Percentiles rank a stretch among this genome's conserved stretches.
phyloP scores from a whole-genome alignment of 2,113 vertebrate genomes.

The Protomyctophum bolini region DNA sequence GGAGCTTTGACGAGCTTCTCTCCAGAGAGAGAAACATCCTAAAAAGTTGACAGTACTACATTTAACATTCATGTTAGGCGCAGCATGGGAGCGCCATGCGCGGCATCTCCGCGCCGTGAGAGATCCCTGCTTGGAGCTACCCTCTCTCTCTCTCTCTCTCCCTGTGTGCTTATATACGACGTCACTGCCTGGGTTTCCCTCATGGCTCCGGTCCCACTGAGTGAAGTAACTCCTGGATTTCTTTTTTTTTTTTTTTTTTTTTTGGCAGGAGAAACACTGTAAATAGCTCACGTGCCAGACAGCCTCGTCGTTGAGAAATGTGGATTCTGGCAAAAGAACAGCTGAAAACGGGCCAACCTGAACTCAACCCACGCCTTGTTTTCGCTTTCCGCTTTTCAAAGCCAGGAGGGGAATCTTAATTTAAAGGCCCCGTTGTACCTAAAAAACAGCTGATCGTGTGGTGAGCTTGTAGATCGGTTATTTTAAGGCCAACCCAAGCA shows the following conservation, averaged over 20 bases:
- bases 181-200: constrained; percentile 64
- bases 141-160: neutral
- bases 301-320: constrained; percentile 55
- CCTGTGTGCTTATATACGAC: neutral
- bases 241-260: constrained; percentile 44
- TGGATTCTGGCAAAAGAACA: constrained; percentile 73
- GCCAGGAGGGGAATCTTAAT: constrained; percentile 19
- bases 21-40: too few relatives aligned
- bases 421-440: too few relatives aligned
- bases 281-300: constrained; percentile 47
- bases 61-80: too few relatives aligned
- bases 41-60: too few relatives aligned
- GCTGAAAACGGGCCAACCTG: constrained; percentile 76
- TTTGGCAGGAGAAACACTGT: constrained; percentile 66
- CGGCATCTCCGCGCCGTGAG: neutral
- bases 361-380: constrained; percentile 33
- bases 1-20: too few relatives aligned
- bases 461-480: too few relatives aligned
- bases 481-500: too few relatives aligned
- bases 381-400: constrained; percentile 28
- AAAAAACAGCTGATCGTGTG: too few relatives aligned
- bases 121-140: neutral
- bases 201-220: constrained; percentile 56
- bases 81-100: neutral
- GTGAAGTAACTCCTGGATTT: constrained; percentile 59